Base-by-base conservation (phyloP, 2,113 vertebrate genomes). In the Eubucco bourcierii region DNA sequence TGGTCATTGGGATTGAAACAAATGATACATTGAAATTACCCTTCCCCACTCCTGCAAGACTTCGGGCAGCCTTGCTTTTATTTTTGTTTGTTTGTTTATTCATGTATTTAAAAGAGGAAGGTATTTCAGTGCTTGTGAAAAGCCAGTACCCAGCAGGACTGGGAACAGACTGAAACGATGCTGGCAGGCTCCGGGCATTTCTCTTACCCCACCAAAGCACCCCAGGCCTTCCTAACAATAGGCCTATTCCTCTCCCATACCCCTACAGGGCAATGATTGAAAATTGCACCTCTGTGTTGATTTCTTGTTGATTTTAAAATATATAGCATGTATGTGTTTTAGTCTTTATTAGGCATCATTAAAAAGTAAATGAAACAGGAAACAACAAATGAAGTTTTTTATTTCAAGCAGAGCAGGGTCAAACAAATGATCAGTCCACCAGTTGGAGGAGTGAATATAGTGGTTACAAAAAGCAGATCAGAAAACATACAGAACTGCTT, bases 31-130 rank as follows among this genome's bases (percentile, higher is more conserved):
- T 95, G 94, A 94, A 86, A 91, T 90, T 33, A 60, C 20, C 29
- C 41, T 56, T 83, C 64, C 64, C 34, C 7, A 0, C 76, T 84
- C 76, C 87, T 82, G 63, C 86, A 87, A 84, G 90, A 70, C 84
- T 92, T 95, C 60, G 82, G 81, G 90, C 72, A 58, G 47, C 19
- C 75, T 55, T 94, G 39, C 73, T 94, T 96, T 95, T 90, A 85
- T 92, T 95, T 93, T 94, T 92, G 89, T 94, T 96, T 96, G 78
- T 95, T 96, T 95, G 84, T 95, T 96, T 95, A 91, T 95, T 86
- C n/a, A 31, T 76, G 58, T 75, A 65, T 94, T 92, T 94, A 28
- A 87, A 86, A 75, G 76, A 63, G 80, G 76, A 83, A 91, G 66
- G 79, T 92, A 59, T 95, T 93, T 90, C 87, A 92, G 72, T 46